Evolutionary conservation across 2,888 invertebrate genomes (phyloP).

Genomic region (Belgica antarctica): DNA sequence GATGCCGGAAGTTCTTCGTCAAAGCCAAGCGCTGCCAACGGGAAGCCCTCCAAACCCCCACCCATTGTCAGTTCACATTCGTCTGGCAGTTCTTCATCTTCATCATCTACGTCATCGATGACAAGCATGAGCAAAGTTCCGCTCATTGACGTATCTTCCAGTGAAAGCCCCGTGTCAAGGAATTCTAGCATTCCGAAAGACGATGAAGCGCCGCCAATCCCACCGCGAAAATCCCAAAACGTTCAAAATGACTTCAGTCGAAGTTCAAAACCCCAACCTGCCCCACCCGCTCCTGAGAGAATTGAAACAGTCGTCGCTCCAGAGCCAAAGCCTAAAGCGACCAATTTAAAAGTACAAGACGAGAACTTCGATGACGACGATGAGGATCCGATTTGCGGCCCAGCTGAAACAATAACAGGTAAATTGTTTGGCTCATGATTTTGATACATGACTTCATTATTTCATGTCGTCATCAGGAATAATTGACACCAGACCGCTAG

Average conservation of each 20-base stretch:
- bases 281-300: background rate
- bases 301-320: background rate
- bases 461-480: constrained; percentile 56
- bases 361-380: constrained; percentile 45
- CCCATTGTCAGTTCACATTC: background rate
- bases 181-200: background rate
- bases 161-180: background rate
- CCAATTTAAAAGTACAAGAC: constrained; percentile 10
- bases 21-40: background rate
- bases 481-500: constrained; percentile 61
- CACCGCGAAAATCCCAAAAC: constrained; percentile 26
- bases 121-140: constrained; percentile 19
- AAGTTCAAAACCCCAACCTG: constrained; percentile 6
- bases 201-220: constrained; percentile 40
- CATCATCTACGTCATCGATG: constrained; percentile 19
- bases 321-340: background rate
- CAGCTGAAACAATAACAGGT: constrained; percentile 71
- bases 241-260: background rate
- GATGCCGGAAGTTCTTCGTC: constrained; percentile 15
- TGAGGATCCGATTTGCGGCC: constrained; percentile 61
- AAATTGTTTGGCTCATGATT: background rate
- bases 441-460: background rate
- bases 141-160: constrained; percentile 7
- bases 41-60: background rate
- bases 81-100: constrained; percentile 17